Conservation (phyloP, 2,113 vertebrate species). For the Phrynosoma blainvillii region DNA sequence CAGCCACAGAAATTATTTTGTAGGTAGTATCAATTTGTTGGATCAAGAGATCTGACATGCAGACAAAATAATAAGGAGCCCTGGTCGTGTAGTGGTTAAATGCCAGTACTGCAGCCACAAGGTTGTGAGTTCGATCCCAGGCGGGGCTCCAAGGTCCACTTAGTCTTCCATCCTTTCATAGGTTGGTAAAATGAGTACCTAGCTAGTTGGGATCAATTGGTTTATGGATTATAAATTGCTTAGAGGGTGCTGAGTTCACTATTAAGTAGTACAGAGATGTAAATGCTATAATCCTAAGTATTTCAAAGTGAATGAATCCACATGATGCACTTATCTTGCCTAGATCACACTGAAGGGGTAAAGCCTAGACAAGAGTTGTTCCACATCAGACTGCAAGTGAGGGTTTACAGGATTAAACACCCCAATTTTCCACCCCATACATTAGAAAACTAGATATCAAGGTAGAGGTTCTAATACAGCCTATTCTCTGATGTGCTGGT, state of each 20-base stretch:
- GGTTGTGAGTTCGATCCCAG: no score
- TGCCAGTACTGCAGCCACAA: no score
- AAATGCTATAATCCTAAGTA: not conserved
- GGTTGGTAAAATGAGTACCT: no score
- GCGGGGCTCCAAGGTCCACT: no score
- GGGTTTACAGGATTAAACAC: not conserved
- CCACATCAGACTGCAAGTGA: not conserved
- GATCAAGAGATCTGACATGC: not conserved
- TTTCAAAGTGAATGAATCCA: not conserved
- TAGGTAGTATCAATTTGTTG: not conserved
- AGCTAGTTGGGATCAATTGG: no score
- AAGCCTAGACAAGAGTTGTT: not conserved
- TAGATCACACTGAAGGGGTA: not conserved
- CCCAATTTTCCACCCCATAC: not conserved
- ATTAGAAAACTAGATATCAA: not conserved
- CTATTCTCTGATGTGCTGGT: not conserved
- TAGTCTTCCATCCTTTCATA: no score
- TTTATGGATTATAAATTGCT: no score
- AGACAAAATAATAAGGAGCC: not conserved
- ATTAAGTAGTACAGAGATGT: no score
- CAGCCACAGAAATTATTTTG: no score
- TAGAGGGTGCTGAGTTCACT: no score
- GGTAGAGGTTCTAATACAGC: not conserved
- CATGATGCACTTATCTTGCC: no score
- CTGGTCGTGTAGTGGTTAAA: no score